A percentile compares a stretch with the other conserved stretches of the same genome.
These are phyloP conservation scores for Oncorhynchus keta DNA, from an alignment of 2,113 vertebrate genomes.

Conservation along the genomic window DNA sequence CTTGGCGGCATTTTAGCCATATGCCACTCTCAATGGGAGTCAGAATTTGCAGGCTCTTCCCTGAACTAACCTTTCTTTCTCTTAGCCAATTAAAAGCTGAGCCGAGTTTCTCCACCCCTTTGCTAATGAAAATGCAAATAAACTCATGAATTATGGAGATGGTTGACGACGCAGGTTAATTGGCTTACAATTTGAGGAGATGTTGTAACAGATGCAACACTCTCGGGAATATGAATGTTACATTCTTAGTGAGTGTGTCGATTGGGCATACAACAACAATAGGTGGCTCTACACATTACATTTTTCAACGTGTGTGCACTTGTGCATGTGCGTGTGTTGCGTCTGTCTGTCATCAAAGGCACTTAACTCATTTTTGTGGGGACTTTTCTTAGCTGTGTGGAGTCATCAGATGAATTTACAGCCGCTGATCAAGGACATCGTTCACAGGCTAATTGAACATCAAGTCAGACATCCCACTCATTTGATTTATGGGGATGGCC, in stretches of 20 bases:
- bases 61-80: slow-evolving; percentile 61
- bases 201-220: slow-evolving; percentile 30
- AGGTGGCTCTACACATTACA: no score
- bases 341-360: not conserved
- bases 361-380: not conserved
- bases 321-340: not conserved
- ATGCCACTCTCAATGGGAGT: slow-evolving; percentile 18
- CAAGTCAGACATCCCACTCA: not conserved
- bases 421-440: not conserved
- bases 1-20: not conserved
- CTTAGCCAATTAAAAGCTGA: slow-evolving; percentile 70
- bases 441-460: slow-evolving; percentile 6
- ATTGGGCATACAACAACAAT: not conserved
- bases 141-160: slow-evolving; percentile 49
- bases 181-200: slow-evolving; percentile 55
- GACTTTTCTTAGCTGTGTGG: not conserved
- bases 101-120: slow-evolving; percentile 57
- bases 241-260: not conserved
- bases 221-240: not conserved
- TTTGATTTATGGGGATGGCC: not conserved
- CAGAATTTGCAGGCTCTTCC: slow-evolving; percentile 12
- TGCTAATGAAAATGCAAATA: slow-evolving; percentile 77
- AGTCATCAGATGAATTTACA: slow-evolving; percentile 5
- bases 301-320: not conserved
- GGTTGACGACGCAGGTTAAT: slow-evolving; percentile 64